Percentiles rank a stretch among this genome's conserved stretches.
Conservation (phyloP, 2,888 invertebrate genomes). For the Coenonympha arcania region DNA sequence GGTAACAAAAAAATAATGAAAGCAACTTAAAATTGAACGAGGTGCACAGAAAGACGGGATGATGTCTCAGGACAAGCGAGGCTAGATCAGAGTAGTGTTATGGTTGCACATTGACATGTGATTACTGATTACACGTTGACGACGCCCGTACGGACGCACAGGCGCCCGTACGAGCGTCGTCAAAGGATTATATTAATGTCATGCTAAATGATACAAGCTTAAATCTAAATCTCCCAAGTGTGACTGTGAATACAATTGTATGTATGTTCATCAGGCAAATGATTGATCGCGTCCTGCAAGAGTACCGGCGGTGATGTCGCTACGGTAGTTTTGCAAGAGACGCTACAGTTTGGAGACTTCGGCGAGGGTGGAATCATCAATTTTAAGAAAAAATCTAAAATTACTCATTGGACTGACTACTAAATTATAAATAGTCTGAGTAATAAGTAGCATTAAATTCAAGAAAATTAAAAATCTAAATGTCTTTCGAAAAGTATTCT, state of each 20-base stretch:
- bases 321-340: constrained; percentile 62
- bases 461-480: too few relatives aligned
- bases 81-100: constrained; percentile 70
- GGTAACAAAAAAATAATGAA: constrained; percentile 64
- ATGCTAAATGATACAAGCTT: constrained; percentile 72
- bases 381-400: constrained; percentile 7
- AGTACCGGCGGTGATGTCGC: constrained; percentile 50
- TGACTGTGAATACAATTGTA: constrained; percentile 50
- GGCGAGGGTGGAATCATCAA: constrained; percentile 38
- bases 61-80: constrained; percentile 73
- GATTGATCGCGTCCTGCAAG: constrained; percentile 66
- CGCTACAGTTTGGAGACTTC: constrained; percentile 54
- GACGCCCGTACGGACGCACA: constrained; percentile 38
- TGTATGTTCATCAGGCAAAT: constrained; percentile 61
- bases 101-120: constrained; percentile 70
- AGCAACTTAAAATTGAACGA: constrained; percentile 74
- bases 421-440: too few relatives aligned
- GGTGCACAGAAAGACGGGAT: constrained; percentile 73
- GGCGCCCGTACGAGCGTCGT: constrained; percentile 31
- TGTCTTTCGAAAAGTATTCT: too few relatives aligned
- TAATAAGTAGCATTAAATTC: too few relatives aligned
- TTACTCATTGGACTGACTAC: background rate
- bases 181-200: constrained; percentile 63
- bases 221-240: constrained; percentile 67
- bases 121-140: constrained; percentile 54